Evolutionary conservation across 2,797 vertebrate genomes (phyloP).

Genomic region (Phataginus tricuspis): DNA sequence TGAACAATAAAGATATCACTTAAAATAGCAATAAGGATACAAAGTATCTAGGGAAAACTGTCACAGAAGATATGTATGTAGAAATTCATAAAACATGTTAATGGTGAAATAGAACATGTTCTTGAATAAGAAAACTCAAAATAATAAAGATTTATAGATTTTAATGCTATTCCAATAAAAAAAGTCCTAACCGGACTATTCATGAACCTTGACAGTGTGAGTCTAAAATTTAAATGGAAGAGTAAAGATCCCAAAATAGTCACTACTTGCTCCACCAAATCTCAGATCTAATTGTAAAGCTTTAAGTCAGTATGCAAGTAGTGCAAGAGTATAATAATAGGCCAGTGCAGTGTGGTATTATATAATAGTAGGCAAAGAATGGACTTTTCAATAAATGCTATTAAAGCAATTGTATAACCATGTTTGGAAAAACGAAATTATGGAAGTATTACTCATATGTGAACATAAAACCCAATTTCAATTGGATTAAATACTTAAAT

Average conservation of each 20-base stretch:
- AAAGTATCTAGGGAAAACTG: not conserved
- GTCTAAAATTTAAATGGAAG: not conserved
- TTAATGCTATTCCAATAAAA: not conserved
- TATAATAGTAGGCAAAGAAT: not conserved
- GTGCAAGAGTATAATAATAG: not conserved
- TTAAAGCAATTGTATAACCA: not conserved
- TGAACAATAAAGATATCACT: not conserved
- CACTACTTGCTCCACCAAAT: not conserved
- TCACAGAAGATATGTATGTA: not conserved
- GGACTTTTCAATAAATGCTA: not conserved
- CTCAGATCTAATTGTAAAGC: not conserved
- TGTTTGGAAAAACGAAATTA: not conserved
- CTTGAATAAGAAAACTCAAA: not conserved
- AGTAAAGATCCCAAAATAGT: not conserved
- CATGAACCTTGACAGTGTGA: not conserved
- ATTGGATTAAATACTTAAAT: not conserved
- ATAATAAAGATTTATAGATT: not conserved
- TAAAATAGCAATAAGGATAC: not conserved
- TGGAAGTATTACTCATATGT: not conserved
- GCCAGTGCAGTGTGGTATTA: not conserved
- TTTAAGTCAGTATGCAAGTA: not conserved
- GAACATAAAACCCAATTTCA: not conserved
- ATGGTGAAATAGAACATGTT: not conserved
- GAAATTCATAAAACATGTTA: not conserved
- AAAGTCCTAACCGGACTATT: not conserved